Evolutionary conservation across 2,113 vertebrate genomes (phyloP), one percentile per base, ranked within the genome.

Genomic region (Zingel zingel): DNA sequence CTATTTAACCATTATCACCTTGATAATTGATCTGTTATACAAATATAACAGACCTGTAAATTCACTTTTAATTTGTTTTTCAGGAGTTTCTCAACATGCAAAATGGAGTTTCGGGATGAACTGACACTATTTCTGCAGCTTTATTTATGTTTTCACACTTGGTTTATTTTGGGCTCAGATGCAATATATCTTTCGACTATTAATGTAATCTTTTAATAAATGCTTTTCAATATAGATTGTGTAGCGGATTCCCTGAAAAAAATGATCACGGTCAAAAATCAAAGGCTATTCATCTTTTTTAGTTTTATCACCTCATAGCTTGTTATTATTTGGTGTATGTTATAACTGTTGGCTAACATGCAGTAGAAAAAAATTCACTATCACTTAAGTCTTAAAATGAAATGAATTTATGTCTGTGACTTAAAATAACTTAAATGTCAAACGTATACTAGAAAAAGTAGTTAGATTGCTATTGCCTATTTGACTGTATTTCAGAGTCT

Each of bases 51-150:
- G 2, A 76, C 19, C 12, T 59, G 13, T 64, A 45, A 51, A 47
- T 48, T 25, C 53, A 2, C 16, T 71, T 71, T 74, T 51, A 0
- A 59, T 67, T 77, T 82, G 8, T 72, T 79, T 91, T 87, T 73
- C 76, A 95, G 95, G 92, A 90, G 5, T 94, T 94, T 86, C 87
- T 91, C 75, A 74, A 77, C 8, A 47, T 78, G 57, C 30, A 84
- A 39, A 88, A 87, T 33, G 83, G 83, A 74, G 64, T 83, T 69
- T 85, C 23, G 2, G 66, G 66, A 75, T 88, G 74, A 86, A 51
- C 47, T 25, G 25, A 39, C 33, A 48, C n/a, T 16, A 19, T 65
- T 51, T 67, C 58, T 84, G 45, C 39, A 3, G 48, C 54, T 65
- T 1, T 78, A 61, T 88, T 74, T 62, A 56, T 81, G 16, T 67